phyloP scores from a whole-genome alignment of 2,888 invertebrate genomes.

The Drosophila sordidula region DNA sequence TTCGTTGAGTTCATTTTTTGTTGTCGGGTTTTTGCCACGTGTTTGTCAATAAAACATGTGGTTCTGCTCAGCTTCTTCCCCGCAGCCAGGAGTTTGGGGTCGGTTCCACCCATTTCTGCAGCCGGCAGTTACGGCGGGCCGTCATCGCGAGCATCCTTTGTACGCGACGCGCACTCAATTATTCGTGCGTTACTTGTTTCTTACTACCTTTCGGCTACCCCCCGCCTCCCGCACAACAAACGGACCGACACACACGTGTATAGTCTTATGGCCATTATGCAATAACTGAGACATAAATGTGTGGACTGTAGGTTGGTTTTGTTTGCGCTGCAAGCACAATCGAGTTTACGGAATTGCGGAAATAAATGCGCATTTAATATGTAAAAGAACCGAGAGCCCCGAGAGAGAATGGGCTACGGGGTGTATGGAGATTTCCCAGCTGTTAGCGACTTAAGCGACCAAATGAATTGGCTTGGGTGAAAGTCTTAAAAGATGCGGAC shows the following conservation, averaged over 20 bases:
- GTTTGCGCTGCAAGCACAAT: constrained; percentile 50
- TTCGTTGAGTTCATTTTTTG: constrained; percentile 11
- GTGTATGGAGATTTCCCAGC: constrained; percentile 3
- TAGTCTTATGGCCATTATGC: constrained; percentile 19
- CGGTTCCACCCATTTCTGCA: background rate
- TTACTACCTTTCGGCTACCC: constrained; percentile 40
- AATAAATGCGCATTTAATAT: constrained; percentile 64
- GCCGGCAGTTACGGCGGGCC: background rate
- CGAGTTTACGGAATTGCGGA: constrained; percentile 45
- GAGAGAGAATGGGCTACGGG: background rate
- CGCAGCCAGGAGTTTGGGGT: background rate
- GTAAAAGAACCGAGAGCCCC: constrained; percentile 22
- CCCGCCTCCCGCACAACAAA: background rate
- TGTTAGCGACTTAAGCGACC: background rate
- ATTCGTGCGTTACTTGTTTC: constrained; percentile 62
- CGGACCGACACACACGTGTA: background rate
- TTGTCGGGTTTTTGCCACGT: constrained; percentile 22
- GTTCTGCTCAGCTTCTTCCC: constrained; percentile 17
- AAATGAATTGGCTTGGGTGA: background rate
- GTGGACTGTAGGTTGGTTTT: constrained; percentile 38
- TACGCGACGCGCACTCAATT: constrained; percentile 58
- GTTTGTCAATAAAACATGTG: constrained; percentile 61
- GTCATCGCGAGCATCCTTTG: constrained; percentile 54
- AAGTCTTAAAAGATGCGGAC: background rate
- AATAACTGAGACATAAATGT: constrained; percentile 36